Base-by-base conservation (phyloP, 2,888 invertebrate genomes). In the Argyresthia albistria region DNA sequence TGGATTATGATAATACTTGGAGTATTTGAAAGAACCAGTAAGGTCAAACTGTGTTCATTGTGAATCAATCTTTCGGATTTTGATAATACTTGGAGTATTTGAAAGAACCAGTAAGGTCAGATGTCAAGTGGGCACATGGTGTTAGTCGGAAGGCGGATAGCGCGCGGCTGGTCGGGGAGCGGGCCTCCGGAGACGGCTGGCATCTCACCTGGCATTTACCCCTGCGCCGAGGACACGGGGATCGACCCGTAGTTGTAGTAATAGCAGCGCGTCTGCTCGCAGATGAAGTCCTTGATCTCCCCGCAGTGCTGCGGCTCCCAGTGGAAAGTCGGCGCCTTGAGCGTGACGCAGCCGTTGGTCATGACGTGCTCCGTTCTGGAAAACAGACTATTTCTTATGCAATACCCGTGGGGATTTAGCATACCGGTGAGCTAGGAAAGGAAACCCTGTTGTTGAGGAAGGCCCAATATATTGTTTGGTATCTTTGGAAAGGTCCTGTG, bases 231-330 rank as follows among this genome's bases (percentile, higher is more conserved):
- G 78, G 94, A 94, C 73, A 95, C 95, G 79, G 94, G 94, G 89
- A 95, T 95, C 80, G 94, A 94, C 78, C 95, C 95, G 83, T 95
- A 95, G 88, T 95, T 95, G 89, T 95, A 95, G 88, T 95, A 95
- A 84, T 95, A 95, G 89, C 95, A 95, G 72, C 95, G 91, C 58
- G 95, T 95, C 88, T 95, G 95, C 88, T 95, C 95, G 88, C 95
- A 95, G 73, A 95, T 95, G 81, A 95, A 95, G 84, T 95, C 95
- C 88, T 95, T 95, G 66, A 93, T 91, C 69, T 91, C 91, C 58
- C 92, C 93, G 77, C 95, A 95, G 81, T 95, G 93, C 73, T 94
- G 93, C 12, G 93, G 92, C 80, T 92, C 93, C 95, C 95, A 95
- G 73, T 92, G 91, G 77, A 94, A 91, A 55, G 91, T 90, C 43